Percentiles rank a stretch among this genome's conserved stretches.
These are phyloP conservation scores for Pseudopodoces humilis DNA, from an alignment of 2,113 vertebrate species.

Conservation along the genomic window DNA sequence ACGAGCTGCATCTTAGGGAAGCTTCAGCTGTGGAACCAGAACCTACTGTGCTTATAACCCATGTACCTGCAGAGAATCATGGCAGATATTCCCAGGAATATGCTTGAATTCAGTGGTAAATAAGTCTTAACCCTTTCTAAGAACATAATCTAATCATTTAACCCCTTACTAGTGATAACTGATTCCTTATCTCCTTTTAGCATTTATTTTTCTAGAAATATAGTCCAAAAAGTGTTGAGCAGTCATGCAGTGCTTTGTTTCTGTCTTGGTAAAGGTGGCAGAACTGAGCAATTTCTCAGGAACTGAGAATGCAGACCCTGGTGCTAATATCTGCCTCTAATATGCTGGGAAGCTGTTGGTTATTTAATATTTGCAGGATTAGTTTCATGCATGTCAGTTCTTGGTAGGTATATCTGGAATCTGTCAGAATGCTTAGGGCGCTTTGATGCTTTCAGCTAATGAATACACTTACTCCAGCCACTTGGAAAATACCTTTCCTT, in stretches of 20 bases:
- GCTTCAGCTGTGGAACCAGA: not conserved
- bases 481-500: not conserved
- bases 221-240: not conserved
- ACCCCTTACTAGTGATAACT: not conserved
- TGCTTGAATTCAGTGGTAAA: not conserved
- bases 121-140: not conserved
- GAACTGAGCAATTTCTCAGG: not conserved
- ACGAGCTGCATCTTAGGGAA: not conserved
- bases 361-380: not conserved
- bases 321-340: not conserved
- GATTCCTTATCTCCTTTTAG: not conserved
- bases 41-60: not conserved
- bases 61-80: not conserved
- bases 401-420: not conserved
- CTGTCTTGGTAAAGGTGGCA: not conserved
- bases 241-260: not conserved
- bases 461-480: not conserved
- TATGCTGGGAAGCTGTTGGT: not conserved
- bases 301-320: not conserved
- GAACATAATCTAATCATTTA: not conserved
- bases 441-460: not conserved
- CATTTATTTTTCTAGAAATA: not conserved
- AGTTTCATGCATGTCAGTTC: fast-evolving
- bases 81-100: not conserved
- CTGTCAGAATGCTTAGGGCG: not conserved